Base-by-base conservation (phyloP, 2,797 vertebrate genomes). In the Ctenopoma multispine region DNA sequence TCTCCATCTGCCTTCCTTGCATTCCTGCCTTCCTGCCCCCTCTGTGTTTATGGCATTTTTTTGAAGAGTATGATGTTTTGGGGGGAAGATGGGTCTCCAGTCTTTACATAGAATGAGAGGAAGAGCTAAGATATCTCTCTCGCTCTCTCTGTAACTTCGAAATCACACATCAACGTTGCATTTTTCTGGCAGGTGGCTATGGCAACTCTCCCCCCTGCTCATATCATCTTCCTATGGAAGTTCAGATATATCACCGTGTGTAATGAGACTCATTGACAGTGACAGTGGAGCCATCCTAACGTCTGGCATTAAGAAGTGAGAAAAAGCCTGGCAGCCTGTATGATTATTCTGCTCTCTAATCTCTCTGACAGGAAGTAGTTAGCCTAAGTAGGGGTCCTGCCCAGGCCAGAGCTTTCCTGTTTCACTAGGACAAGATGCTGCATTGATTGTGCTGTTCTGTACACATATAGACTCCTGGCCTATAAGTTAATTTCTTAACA, bases 301-400 rank as follows among this genome's bases (percentile, higher is more conserved):
- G 46, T 71, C 59, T 56, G 51, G 31, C 54, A 46, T 71, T 63
- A 60, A 20, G 61, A 79, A 85, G 72, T 77, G 76, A 79, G 61
- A 75, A 79, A 79, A 36, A 20, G 51, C 63, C 75, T 49, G 70
- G 79, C 75, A 72, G 82, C 61, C 66, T 67, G 53, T 69, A 54
- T 74, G 80, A 92, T 91, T 71, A 68, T 87, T 68, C 72, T 70
- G 41, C 57, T 70, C 65, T 92, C 84, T 93, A 93, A 95, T 95
- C 95, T 93, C 64, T 85, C 76, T 87, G 84, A 89, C 92, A 95
- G 96, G 96, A 97, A 96, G 94, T 95, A 94, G 93, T 95, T 96
- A 94, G 87, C 72, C 87, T 93, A 94, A 94, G 92, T 94, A 92
- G 92, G 72, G 92, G 94, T 93, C 95, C 94, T 90, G 90, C 95